phyloP scores from a whole-genome alignment of 1,140 invertebrate genomes.

The Calycopis cecrops region DNA sequence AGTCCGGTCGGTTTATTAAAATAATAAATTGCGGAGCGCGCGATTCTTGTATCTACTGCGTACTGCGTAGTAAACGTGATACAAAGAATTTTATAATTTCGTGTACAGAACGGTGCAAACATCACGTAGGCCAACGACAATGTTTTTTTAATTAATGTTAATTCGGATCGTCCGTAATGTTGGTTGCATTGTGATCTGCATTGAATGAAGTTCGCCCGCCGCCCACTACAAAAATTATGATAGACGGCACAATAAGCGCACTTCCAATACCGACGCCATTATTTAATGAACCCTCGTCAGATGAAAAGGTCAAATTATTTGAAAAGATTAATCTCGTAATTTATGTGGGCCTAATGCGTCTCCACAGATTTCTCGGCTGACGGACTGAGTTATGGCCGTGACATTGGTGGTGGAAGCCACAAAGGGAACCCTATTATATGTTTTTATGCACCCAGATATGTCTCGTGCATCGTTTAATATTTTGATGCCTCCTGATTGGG shows the following conservation, averaged over 20 bases:
- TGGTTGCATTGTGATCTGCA: slow-evolving; percentile 35
- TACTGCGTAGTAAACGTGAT: slow-evolving; percentile 21
- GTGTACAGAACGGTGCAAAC: not conserved
- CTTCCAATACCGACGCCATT: slow-evolving; percentile 67
- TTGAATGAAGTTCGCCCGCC: slow-evolving; percentile 40
- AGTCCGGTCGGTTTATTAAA: slow-evolving; percentile 12
- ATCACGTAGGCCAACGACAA: slow-evolving; percentile 4
- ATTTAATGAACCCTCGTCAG: slow-evolving; percentile 74
- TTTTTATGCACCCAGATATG: slow-evolving; percentile 29
- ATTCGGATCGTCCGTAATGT: not conserved
- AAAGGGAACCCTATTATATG: slow-evolving; percentile 36
- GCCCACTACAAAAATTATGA: slow-evolving; percentile 63
- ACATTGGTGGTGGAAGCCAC: slow-evolving; percentile 50
- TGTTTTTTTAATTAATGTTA: not conserved
- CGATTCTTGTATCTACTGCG: slow-evolving; percentile 21
- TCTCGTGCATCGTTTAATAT: slow-evolving; percentile 25
- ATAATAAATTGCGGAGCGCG: slow-evolving; percentile 14
- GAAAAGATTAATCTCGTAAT: slow-evolving; percentile 73
- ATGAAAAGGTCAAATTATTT: slow-evolving; percentile 74
- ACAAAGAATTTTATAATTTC: not conserved
- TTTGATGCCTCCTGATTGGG: slow-evolving; percentile 29
- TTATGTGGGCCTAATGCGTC: slow-evolving; percentile 62
- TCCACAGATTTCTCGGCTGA: slow-evolving; percentile 57
- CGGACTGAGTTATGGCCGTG: slow-evolving; percentile 40
- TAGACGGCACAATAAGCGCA: slow-evolving; percentile 67